Conservation (phyloP, 2,797 vertebrate species). For the Pangasius sanitwongsei region DNA sequence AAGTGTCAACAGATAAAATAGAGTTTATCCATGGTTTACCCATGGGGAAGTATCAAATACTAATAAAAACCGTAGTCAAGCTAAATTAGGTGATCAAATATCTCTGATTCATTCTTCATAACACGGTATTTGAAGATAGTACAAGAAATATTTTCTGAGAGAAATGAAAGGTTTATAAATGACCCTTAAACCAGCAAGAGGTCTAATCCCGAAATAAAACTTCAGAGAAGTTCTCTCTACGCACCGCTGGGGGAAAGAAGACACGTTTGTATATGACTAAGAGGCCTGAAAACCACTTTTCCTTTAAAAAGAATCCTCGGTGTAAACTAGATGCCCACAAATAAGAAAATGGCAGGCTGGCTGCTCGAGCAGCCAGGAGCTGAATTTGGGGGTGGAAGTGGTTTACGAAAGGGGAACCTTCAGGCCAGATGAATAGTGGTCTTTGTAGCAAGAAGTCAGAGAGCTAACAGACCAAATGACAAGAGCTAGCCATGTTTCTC, state of each 20-base stretch:
- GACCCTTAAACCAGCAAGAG: background rate
- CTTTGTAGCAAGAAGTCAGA: conserved; percentile 72
- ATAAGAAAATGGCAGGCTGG: conserved; percentile 65
- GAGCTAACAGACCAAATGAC: conserved; percentile 76
- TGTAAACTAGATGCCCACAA: conserved; percentile 71
- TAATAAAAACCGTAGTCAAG: background rate
- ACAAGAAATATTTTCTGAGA: background rate
- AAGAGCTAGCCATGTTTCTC: conserved; percentile 64
- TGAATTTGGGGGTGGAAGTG: conserved; percentile 69
- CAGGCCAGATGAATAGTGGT: conserved; percentile 72
- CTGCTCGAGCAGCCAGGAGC: conserved; percentile 57
- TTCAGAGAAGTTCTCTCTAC: conserved; percentile 55
- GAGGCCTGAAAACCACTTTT: conserved; percentile 55
- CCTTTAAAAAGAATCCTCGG: conserved; percentile 67
- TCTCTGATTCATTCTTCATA: conserved; percentile 1
- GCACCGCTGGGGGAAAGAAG: conserved; percentile 48
- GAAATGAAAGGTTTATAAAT: conserved; percentile 13
- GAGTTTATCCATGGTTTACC: background rate
- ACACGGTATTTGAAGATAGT: background rate
- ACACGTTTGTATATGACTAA: conserved; percentile 59
- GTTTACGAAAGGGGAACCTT: conserved; percentile 68
- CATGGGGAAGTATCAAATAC: background rate
- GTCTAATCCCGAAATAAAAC: conserved; percentile 57
- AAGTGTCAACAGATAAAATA: background rate
- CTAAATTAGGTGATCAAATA: background rate